Base-by-base conservation (phyloP, 2,888 invertebrate species). In the Eurois occulta region DNA sequence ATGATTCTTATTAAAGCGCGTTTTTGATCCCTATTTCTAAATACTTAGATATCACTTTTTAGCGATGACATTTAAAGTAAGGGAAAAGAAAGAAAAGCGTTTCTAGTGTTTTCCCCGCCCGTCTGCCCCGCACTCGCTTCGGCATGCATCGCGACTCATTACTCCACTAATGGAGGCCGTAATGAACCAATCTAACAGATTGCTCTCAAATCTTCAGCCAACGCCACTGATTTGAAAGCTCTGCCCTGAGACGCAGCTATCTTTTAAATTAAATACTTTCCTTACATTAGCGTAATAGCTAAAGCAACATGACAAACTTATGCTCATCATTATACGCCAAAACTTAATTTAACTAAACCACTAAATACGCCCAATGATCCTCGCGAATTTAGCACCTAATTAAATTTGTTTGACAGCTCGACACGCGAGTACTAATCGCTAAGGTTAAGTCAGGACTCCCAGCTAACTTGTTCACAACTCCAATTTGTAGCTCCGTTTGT, bases 131-230 rank as follows among this genome's bases (percentile, higher is more conserved):
- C 82, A 86, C 86, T 89, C 88, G 84, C 89, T 90, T 89, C 93
- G 90, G 91, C 93, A 93, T 96, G 95, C 95, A 96, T 95, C 95
- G 95, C 96, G 95, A 95, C 95, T 96, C 95, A 96, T 96, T 96
- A 96, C 96, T 96, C 90, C 93, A 94, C 95, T 96, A 96, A 96
- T 96, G 96, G 95, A 94, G 93, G 93, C 93, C 92, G 94, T 96
- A 95, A 96, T 96, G 96, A 96, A 95, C 96, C 96, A 96, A 96
- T 96, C 96, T 95, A 96, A 95, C 95, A 95, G 96, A 96, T 96
- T 96, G 96, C 96, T 95, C 95, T 95, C 94, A 93, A 96, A 96
- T 95, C 95, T 95, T 95, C 93, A 93, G 91, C 94, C 93, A 93
- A 92, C 93, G 93, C 93, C 92, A 92, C 94, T 95, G 95, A 96